Conservation (phyloP, 35 echinoderm and acorn worm genomes). For the Eucidaris tribuloides region DNA sequence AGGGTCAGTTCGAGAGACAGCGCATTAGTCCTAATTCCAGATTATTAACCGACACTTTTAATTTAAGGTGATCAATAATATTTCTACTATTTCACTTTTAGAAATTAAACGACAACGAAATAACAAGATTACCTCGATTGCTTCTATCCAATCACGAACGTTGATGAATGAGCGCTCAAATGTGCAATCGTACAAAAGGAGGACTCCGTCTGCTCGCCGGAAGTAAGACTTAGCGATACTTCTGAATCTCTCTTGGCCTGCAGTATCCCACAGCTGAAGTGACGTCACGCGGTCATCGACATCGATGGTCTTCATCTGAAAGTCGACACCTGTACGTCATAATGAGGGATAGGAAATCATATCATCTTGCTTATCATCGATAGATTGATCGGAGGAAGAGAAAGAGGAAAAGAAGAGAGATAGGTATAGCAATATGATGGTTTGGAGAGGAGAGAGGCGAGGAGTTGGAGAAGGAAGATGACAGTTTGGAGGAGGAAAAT, state of each 20-base stretch:
- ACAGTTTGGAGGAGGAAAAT: neutral
- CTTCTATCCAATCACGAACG: conserved; percentile 98
- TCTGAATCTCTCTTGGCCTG: conserved; percentile 85
- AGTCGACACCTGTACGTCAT: conserved; percentile 96
- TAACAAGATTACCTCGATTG: conserved; percentile 74
- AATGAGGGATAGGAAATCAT: too few relatives aligned
- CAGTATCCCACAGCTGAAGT: conserved; percentile 94
- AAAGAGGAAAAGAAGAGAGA: too few relatives aligned
- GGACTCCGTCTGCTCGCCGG: conserved; percentile 90
- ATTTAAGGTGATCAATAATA: too few relatives aligned
- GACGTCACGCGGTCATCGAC: conserved; percentile 89
- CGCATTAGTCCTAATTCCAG: too few relatives aligned
- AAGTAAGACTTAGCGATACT: conserved; percentile 99
- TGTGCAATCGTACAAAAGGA: conserved; percentile 89
- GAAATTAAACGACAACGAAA: neutral
- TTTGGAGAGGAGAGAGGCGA: neutral
- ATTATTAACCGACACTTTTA: too few relatives aligned
- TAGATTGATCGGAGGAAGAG: too few relatives aligned
- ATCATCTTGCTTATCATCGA: too few relatives aligned
- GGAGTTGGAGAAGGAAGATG: neutral
- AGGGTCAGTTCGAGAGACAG: too few relatives aligned
- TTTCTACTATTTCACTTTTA: neutral
- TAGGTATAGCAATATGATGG: too few relatives aligned
- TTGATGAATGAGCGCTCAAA: conserved; percentile 98
- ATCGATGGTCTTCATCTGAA: conserved; percentile 92